Percentiles rank a stretch among this genome's conserved stretches.
Conservation (phyloP, 2,113 vertebrate species). For the Eretmochelys imbricata region DNA sequence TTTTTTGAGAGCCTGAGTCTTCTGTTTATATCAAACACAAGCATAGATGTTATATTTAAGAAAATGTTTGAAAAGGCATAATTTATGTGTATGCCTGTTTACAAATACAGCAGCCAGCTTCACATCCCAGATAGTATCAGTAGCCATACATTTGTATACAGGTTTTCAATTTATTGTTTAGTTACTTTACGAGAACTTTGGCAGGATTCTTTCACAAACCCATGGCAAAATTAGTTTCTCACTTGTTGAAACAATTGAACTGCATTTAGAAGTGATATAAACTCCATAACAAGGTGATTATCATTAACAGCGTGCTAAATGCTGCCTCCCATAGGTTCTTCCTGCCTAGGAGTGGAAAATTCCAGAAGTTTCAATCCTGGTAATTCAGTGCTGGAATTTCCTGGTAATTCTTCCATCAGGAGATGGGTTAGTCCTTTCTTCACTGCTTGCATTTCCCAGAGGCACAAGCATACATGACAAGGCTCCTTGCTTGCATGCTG, state of each 20-base stretch:
- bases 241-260: neutral
- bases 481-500: neutral
- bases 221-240: neutral
- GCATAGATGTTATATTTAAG: neutral
- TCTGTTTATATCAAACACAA: neutral
- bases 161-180: neutral
- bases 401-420: neutral
- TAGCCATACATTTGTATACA: neutral
- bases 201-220: neutral
- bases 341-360: neutral
- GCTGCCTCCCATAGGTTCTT: neutral
- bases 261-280: neutral
- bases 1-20: neutral
- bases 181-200: neutral
- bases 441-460: neutral
- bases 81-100: neutral
- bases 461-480: neutral
- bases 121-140: neutral
- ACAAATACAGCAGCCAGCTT: neutral
- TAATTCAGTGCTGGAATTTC: neutral
- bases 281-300: neutral
- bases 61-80: neutral
- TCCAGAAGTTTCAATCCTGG: neutral
- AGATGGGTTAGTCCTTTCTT: neutral
- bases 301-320: neutral